phyloP scores from a whole-genome alignment of 2,797 vertebrate genomes.

The Fundulus diaphanus region DNA sequence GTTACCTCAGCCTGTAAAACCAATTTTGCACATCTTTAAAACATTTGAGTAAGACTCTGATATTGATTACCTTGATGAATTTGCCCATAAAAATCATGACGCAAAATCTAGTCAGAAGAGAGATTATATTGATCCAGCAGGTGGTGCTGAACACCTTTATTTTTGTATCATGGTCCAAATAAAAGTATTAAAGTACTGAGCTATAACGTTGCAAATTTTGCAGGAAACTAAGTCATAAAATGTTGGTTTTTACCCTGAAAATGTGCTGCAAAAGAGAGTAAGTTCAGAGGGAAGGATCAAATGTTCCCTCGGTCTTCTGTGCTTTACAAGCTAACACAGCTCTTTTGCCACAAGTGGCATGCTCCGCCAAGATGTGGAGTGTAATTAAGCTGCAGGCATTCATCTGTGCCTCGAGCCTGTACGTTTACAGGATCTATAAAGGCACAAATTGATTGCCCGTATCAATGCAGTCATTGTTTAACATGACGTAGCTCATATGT shows the following conservation, averaged over 20 bases:
- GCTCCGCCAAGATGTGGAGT: slow-evolving; percentile 59
- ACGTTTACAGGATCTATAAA: slow-evolving; percentile 78
- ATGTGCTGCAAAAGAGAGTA: slow-evolving; percentile 39
- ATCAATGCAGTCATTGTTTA: slow-evolving; percentile 82
- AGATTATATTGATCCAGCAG: slow-evolving; percentile 62
- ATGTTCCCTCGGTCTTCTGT: slow-evolving; percentile 58
- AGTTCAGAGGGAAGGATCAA: slow-evolving; percentile 62
- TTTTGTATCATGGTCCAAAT: slow-evolving; percentile 28
- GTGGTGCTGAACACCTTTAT: slow-evolving; percentile 59
- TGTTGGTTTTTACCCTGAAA: slow-evolving; percentile 39
- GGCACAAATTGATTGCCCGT: slow-evolving; percentile 77
- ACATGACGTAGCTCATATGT: slow-evolving; percentile 74
- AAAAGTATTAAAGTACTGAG: slow-evolving; percentile 28
- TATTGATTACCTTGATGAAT: neutral
- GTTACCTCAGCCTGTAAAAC: neutral
- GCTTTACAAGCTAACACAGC: slow-evolving; percentile 74
- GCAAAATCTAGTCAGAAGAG: neutral
- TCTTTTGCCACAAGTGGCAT: slow-evolving; percentile 53
- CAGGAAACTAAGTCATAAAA: slow-evolving; percentile 69
- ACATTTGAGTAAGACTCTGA: neutral
- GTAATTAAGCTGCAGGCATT: slow-evolving; percentile 73
- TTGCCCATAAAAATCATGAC: neutral
- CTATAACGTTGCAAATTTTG: slow-evolving; percentile 43
- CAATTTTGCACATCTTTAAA: neutral
- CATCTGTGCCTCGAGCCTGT: slow-evolving; percentile 45